phyloP scores from a whole-genome alignment of 2,797 vertebrate genomes.

The Gymnoscopelus microlampas region DNA sequence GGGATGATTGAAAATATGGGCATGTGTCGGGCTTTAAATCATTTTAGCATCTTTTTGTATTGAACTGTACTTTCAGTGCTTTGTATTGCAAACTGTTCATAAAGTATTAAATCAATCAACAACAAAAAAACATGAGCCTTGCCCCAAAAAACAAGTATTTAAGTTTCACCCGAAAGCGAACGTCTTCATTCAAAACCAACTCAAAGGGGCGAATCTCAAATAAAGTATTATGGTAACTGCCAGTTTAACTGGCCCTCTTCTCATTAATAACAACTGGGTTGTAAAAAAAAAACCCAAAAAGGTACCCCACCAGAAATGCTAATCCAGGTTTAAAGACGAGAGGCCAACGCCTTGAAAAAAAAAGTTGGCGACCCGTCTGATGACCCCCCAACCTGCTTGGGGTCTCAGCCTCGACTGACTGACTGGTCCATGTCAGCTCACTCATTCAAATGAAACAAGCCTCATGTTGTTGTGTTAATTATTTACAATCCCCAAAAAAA shows the following conservation, averaged over 20 bases:
- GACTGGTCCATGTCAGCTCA: slow-evolving; percentile 58
- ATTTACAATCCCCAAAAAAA: slow-evolving; percentile 68
- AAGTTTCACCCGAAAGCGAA: slow-evolving; percentile 24
- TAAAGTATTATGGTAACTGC: slow-evolving; percentile 50
- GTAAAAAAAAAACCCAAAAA: slow-evolving; percentile 10
- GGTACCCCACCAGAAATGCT: slow-evolving; percentile 81
- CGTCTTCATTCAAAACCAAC: slow-evolving; percentile 1
- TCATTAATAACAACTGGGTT: slow-evolving; percentile 82
- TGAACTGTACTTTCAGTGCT: no score
- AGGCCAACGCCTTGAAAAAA: slow-evolving; percentile 80
- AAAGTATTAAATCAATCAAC: no score
- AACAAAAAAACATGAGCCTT: background rate
- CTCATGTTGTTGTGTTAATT: slow-evolving; percentile 85
- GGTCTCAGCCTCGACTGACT: slow-evolving; percentile 46
- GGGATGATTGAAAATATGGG: slow-evolving; percentile 8
- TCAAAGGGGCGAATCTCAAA: slow-evolving; percentile 20
- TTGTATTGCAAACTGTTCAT: no score
- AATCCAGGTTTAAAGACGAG: slow-evolving; percentile 72
- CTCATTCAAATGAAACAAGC: slow-evolving; percentile 83
- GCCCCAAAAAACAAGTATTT: slow-evolving; percentile 9
- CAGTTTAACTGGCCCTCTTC: slow-evolving; percentile 64
- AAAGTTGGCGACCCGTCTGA: slow-evolving; percentile 78
- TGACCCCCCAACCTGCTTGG: slow-evolving; percentile 75
- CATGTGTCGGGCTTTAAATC: background rate
- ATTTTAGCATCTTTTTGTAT: no score